Evolutionary conservation across 2,888 invertebrate genomes (phyloP), one percentile per base, ranked within the genome.

Genomic region (Ariolimax columbianus): DNA sequence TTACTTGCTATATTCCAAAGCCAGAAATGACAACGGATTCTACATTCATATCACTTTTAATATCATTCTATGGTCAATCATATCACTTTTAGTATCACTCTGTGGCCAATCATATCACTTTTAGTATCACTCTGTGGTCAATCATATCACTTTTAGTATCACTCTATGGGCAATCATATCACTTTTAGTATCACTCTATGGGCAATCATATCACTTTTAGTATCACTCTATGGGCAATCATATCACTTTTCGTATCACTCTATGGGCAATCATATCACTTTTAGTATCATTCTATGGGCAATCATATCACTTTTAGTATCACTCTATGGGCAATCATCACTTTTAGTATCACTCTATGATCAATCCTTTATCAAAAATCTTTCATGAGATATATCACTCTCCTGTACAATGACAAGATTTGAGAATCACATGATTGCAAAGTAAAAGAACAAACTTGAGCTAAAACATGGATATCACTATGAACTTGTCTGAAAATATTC

Each of bases 401-500:
- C 33, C 17, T 72, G 72, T 40, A 72, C 40, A 72, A 40, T 40
- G 38, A 66, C 26, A 40, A 40, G 23, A 72, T 72, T 6, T 38
- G 38, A 72, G 38, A 72, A 72, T 40, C 66, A 66, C 33, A 66
- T 66, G 17, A 30, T 30, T n/a, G 43, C 4, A 40, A 38, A 40
- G 40, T 38, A 26, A 38, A 75, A 14, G 43, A 75, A 75, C 51
- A 75, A 51, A 51, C 19, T 33, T 51, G 75, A 75, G 75, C 47
- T 51, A 75, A 30, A 23, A 51, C 72, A 51, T 7, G 6, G 17
- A 3, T 75, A 51, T 33, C 75, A 47, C 33, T 17, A 51, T 51
- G 23, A 75, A 75, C 33, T 4, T 51, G 51, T 33, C 30, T 51
- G 51, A 51, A 75, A 47, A 51, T 51, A 75, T 33, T 9, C 40